A percentile compares a stretch with the other conserved stretches of the same genome.
Conservation (phyloP, 2,888 invertebrate species). For the Cepaea hortensis region DNA sequence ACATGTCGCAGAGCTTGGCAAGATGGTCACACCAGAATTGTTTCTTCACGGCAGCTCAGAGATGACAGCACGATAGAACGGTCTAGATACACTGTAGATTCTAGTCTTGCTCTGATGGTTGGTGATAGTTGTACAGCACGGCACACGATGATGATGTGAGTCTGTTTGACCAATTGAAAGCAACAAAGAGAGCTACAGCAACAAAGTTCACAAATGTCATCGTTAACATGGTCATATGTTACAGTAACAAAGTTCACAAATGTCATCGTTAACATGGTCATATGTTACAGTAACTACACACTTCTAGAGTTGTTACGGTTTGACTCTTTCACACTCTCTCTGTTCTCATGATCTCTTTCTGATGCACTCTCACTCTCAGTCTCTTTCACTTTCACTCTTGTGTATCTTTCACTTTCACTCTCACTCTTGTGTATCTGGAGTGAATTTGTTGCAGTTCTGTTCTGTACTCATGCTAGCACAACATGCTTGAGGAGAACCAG, state of each 20-base stretch:
- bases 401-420: too few relatives aligned
- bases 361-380: too few relatives aligned
- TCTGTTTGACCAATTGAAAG: background rate
- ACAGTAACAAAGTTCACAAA: background rate
- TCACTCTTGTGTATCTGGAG: too few relatives aligned
- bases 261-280: background rate
- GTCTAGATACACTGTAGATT: background rate
- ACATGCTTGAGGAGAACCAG: slow-evolving; percentile 8
- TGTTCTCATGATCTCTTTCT: too few relatives aligned
- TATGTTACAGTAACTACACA: too few relatives aligned
- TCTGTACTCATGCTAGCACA: too few relatives aligned
- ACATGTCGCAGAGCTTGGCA: background rate
- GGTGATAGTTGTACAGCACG: background rate
- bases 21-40: background rate
- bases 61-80: background rate
- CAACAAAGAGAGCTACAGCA: background rate
- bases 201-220: background rate
- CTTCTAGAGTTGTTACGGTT: too few relatives aligned
- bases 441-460: too few relatives aligned
- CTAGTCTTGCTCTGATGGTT: background rate
- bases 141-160: background rate
- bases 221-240: background rate
- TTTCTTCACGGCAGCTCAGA: background rate
- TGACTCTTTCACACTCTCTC: too few relatives aligned
- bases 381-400: too few relatives aligned